Evolutionary conservation across 2,797 vertebrate genomes (phyloP).

Genomic region (Gastrophryne carolinensis): DNA sequence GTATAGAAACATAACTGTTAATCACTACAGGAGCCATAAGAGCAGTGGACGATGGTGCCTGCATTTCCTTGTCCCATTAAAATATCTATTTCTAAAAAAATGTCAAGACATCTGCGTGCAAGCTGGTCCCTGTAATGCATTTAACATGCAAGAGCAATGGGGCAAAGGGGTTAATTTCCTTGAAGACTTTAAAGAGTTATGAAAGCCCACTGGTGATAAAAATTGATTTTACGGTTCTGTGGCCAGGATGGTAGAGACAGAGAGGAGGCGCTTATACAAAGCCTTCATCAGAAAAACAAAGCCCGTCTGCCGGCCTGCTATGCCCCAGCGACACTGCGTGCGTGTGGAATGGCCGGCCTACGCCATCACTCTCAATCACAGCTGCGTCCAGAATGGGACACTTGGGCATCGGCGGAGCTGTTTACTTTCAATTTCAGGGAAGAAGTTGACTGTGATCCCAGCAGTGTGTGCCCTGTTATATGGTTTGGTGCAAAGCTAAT

Average conservation of each 20-base stretch:
- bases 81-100: constrained; percentile 10
- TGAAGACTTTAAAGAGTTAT: constrained; percentile 76
- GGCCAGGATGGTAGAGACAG: constrained; percentile 47
- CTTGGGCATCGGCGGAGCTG: constrained; percentile 3
- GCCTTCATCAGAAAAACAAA: constrained; percentile 31
- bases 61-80: constrained; percentile 7
- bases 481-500: no score
- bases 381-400: constrained; percentile 23
- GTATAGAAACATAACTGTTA: no score
- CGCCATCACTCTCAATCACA: constrained; percentile 41
- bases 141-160: constrained; percentile 36
- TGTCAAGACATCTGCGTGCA: constrained; percentile 47
- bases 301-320: neutral
- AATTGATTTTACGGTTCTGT: constrained; percentile 59
- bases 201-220: constrained; percentile 58
- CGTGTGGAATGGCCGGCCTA: neutral
- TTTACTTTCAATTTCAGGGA: constrained; percentile 16
- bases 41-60: neutral
- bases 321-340: constrained; percentile 6
- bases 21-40: neutral
- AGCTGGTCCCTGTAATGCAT: constrained; percentile 42
- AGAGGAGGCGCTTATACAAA: constrained; percentile 41
- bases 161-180: constrained; percentile 49
- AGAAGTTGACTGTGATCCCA: neutral
- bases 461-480: neutral